These are phyloP conservation scores for Coptodon bakossiorum DNA, from an alignment of 2,113 vertebrate genomes.

Conservation along the genomic window DNA sequence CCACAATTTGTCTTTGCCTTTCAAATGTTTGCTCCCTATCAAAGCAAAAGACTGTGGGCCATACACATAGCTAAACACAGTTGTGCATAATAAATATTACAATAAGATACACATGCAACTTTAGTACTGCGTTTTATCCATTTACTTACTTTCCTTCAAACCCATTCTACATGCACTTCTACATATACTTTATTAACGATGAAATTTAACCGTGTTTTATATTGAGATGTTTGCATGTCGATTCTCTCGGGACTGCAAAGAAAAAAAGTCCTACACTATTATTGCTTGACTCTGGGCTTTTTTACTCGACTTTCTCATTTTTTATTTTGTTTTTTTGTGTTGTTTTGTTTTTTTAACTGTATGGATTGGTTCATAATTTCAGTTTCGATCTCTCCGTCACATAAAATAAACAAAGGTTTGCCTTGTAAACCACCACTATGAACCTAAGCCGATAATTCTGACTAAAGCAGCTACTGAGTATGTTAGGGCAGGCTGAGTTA, in stretches of 20 bases:
- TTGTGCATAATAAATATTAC: background rate
- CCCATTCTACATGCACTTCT: background rate
- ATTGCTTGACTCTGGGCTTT: background rate
- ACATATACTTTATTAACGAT: background rate
- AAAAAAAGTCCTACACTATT: background rate
- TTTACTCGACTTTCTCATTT: background rate
- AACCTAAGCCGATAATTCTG: background rate
- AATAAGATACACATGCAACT: background rate
- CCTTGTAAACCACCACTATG: background rate
- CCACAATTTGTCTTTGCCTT: background rate
- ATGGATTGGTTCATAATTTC: background rate
- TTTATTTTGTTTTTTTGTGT: background rate
- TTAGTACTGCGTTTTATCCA: background rate
- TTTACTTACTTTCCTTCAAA: background rate
- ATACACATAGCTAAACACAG: background rate
- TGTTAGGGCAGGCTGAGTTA: conserved; percentile 42
- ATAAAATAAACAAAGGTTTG: background rate
- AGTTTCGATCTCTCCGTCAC: background rate
- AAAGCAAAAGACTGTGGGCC: background rate
- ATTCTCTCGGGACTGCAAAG: background rate
- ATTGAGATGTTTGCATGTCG: background rate
- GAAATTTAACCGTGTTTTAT: background rate
- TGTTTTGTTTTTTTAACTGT: background rate
- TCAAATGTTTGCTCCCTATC: background rate
- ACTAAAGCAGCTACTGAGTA: conserved; percentile 18